Percentiles rank a stretch among this genome's conserved stretches.
These are phyloP conservation scores for Tyria jacobaeae DNA, from an alignment of 2,888 invertebrate species.

Conservation along the genomic window DNA sequence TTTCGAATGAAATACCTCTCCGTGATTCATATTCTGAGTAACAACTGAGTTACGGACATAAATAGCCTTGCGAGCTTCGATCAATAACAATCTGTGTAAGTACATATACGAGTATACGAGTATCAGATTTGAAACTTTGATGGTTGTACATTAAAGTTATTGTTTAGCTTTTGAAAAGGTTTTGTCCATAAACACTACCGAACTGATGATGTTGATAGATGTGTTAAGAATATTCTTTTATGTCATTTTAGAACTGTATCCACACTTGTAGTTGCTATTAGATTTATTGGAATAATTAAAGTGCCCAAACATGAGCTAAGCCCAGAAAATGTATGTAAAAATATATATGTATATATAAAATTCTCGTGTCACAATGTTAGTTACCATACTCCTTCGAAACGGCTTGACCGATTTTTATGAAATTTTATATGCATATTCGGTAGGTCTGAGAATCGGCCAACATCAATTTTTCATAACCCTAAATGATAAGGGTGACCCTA, in stretches of 20 bases:
- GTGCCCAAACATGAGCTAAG: neutral
- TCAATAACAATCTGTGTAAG: conserved; percentile 34
- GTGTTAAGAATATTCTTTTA: conserved; percentile 2
- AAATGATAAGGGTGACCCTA: too few species aligned
- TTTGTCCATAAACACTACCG: conserved; percentile 18
- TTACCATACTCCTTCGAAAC: too few species aligned
- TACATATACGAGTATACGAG: neutral
- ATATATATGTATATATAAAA: too few species aligned
- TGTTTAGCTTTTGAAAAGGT: conserved; percentile 27
- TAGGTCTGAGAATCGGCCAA: too few species aligned
- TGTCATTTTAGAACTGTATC: conserved; percentile 10
- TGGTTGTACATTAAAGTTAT: conserved; percentile 15
- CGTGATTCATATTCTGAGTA: conserved; percentile 59
- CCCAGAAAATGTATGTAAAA: too few species aligned
- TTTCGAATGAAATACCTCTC: conserved; percentile 31
- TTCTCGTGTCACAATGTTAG: too few species aligned
- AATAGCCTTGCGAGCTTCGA: conserved; percentile 44
- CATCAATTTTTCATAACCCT: too few species aligned
- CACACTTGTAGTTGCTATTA: neutral
- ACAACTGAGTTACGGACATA: conserved; percentile 44
- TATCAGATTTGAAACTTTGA: conserved; percentile 1
- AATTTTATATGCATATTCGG: too few species aligned
- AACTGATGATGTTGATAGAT: conserved; percentile 22
- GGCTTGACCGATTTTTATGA: too few species aligned
- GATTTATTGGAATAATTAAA: neutral